Evolutionary conservation across 2,888 invertebrate genomes (phyloP), one percentile per base, ranked within the genome.

Genomic region (Dynastes maya): DNA sequence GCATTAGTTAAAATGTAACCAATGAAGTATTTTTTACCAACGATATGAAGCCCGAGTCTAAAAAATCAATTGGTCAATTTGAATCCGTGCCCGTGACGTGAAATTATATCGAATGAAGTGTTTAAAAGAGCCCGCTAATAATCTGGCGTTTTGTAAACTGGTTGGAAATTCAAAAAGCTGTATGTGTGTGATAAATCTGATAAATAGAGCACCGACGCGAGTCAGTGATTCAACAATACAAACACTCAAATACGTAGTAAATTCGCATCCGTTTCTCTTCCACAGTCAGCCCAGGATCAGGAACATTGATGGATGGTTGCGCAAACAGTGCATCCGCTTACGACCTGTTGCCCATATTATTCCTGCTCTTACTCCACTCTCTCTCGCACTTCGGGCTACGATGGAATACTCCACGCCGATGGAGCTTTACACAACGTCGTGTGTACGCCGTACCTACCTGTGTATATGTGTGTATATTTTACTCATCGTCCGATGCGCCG

Each of bases 191-290:
- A 84, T 86, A 86, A 86, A 87, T 86, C 87, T 88, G 88, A 88
- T 88, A 88, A 88, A 88, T 88, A 87, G 87, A 85, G 84, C 86
- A 86, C 86, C 87, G 87, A 87, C 87, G 86, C 86, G 86, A 87
- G 85, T 86, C 86, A 88, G 85, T 87, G 88, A 88, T 88, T 87
- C 87, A 86, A 88, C 88, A 88, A 88, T 87, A 87, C 87, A 88
- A 88, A 88, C 88, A 88, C 87, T 87, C 88, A 87, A 87, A 87
- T 87, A 86, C 86, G 86, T 86, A 86, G 87, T 88, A 87, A 87
- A 88, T 88, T 87, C 86, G 85, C 86, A 88, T 87, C 87, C 86
- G 86, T 83, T 84, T 83, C 83, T 81, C 83, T 83, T 82, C 81
- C 81, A 82, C 82, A 82, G 82, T 81, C 81, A 81, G 61, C 80